Conservation (phyloP, 2,888 invertebrate genomes). For the Harpalus rufipes region DNA sequence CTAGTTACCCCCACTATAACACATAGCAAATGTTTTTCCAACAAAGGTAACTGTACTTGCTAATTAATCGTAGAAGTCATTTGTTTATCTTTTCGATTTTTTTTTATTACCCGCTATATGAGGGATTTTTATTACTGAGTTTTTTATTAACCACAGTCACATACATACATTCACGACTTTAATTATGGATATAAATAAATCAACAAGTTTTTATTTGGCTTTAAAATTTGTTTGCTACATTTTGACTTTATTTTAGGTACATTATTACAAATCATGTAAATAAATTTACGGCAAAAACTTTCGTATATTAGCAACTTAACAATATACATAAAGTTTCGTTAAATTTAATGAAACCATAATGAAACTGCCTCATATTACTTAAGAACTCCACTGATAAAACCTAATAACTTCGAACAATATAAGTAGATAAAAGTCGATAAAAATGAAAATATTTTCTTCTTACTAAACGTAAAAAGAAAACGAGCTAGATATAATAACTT, state of each 20-base stretch:
- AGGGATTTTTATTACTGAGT: constrained; percentile 25
- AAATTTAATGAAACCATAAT: constrained; percentile 18
- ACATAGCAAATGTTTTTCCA: constrained; percentile 25
- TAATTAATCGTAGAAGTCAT: constrained; percentile 39
- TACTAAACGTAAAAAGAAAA: too few relatives aligned
- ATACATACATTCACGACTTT: not conserved
- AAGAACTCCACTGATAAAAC: constrained; percentile 3
- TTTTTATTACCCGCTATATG: constrained; percentile 34
- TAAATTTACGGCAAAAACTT: not conserved
- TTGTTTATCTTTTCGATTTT: constrained; percentile 23
- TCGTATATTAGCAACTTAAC: not conserved
- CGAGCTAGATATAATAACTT: too few relatives aligned
- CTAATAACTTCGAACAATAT: not conserved
- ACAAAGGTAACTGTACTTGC: constrained; percentile 38
- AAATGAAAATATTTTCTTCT: too few relatives aligned
- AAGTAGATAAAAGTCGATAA: not conserved
- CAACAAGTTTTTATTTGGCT: not conserved
- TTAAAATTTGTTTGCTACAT: not conserved
- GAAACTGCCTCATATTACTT: not conserved
- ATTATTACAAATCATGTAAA: not conserved
- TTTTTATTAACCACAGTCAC: constrained; percentile 13
- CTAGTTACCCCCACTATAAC: constrained; percentile 8
- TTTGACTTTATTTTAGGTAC: not conserved
- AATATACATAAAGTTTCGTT: constrained; percentile 18
- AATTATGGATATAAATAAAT: not conserved